These are phyloP conservation scores for Hypomesus transpacificus DNA, from an alignment of 2,113 vertebrate genomes.

Conservation along the genomic window DNA sequence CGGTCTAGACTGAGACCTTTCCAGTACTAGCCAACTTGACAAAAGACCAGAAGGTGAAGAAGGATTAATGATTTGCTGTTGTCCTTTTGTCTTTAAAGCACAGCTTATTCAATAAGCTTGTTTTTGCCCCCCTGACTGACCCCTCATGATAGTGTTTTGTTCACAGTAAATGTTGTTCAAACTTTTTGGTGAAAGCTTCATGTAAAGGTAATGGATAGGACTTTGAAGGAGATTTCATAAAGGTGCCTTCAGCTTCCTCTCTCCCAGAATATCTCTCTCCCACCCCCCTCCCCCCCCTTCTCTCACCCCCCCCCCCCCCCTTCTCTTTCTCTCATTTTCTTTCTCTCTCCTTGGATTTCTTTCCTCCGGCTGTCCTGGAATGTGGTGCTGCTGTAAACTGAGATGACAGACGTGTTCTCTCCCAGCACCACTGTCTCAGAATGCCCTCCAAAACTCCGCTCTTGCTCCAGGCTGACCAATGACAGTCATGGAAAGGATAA, in stretches of 20 bases:
- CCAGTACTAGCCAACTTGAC: too few relatives aligned
- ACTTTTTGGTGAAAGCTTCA: too few relatives aligned
- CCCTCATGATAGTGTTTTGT: not conserved
- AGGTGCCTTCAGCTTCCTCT: not conserved
- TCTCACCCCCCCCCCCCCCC: not conserved
- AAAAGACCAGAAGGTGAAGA: too few relatives aligned
- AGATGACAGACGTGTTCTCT: conserved; percentile 40
- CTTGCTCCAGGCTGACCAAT: conserved; percentile 32
- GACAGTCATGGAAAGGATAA: conserved; percentile 36
- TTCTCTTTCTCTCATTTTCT: conserved; percentile 1
- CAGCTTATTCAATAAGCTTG: too few relatives aligned
- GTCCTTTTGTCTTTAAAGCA: too few relatives aligned
- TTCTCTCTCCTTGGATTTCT: conserved; percentile 46
- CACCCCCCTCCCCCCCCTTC: not conserved
- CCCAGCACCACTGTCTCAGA: conserved; percentile 27
- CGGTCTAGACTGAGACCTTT: too few relatives aligned
- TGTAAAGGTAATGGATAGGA: not conserved
- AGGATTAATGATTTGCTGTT: too few relatives aligned
- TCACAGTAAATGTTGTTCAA: not conserved
- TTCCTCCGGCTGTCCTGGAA: conserved; percentile 36
- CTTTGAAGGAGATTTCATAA: not conserved
- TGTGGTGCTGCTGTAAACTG: conserved; percentile 34
- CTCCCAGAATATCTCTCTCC: not conserved
- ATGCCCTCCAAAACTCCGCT: conserved; percentile 28
- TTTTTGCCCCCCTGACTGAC: too few relatives aligned